These are phyloP conservation scores for Tinamus guttatus DNA, from an alignment of 2,113 vertebrate species.

Conservation along the genomic window DNA sequence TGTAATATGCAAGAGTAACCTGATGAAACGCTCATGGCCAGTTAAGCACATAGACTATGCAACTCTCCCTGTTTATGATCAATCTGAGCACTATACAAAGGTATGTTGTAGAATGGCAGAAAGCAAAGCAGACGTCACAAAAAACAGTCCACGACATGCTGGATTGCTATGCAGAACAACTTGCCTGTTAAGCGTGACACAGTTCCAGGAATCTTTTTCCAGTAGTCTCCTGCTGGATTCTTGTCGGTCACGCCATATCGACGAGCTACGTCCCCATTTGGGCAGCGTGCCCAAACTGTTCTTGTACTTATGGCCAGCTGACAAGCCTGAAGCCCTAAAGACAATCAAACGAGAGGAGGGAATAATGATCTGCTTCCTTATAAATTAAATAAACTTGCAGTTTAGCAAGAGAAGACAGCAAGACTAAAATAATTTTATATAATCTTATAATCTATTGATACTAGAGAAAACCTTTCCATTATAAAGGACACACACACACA, in stretches of 20 bases:
- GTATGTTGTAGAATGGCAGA: background rate
- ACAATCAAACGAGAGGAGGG: background rate
- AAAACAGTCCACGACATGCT: background rate
- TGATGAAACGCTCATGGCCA: background rate
- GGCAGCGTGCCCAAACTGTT: constrained; percentile 93
- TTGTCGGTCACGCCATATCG: constrained; percentile 91
- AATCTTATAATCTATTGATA: background rate
- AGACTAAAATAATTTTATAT: background rate
- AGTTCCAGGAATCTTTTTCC: constrained; percentile 94
- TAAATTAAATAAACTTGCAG: background rate
- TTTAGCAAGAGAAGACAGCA: background rate
- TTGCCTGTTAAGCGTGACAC: constrained; percentile 87
- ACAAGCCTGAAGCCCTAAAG: constrained; percentile 88
- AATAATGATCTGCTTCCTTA: background rate
- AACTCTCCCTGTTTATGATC: background rate
- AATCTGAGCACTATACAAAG: background rate
- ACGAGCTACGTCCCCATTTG: constrained; percentile 91
- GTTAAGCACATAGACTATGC: background rate
- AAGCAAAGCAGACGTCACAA: background rate
- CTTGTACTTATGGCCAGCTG: constrained; percentile 88
- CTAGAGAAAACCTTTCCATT: background rate
- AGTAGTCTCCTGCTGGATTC: constrained; percentile 96
- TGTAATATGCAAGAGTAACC: background rate
- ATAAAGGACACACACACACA: background rate
- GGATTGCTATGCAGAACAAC: background rate